A percentile compares a stretch with the other conserved stretches of the same genome.
Evolutionary conservation across 2,888 invertebrate species (phyloP).

Genomic region (Nephrotoma guestfalica): DNA sequence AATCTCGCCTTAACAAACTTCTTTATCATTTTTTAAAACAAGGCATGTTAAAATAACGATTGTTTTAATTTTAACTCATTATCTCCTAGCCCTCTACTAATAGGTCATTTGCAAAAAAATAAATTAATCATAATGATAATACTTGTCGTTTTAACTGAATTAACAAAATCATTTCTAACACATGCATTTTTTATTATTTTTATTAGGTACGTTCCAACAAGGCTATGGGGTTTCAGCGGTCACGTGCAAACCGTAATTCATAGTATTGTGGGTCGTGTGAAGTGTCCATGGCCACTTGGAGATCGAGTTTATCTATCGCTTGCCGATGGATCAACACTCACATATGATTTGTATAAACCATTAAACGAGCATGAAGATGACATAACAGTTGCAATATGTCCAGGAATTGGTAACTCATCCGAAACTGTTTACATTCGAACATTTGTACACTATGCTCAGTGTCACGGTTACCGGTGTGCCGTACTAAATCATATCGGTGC

Average conservation of each 20-base stretch:
- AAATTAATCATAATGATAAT: background rate
- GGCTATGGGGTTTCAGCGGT: constrained; percentile 90
- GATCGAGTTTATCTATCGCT: constrained; percentile 62
- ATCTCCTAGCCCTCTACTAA: background rate
- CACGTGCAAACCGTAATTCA: constrained; percentile 89
- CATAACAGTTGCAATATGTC: constrained; percentile 74
- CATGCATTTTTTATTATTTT: background rate
- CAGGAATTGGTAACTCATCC: constrained; percentile 88
- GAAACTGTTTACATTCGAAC: constrained; percentile 90
- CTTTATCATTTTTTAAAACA: too few relatives aligned
- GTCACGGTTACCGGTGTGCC: constrained; percentile 80
- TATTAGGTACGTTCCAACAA: constrained; percentile 69
- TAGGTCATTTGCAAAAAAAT: background rate
- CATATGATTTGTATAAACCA: constrained; percentile 85
- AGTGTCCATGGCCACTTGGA: constrained; percentile 79
- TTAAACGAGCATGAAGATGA: constrained; percentile 63
- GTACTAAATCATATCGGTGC: constrained; percentile 92
- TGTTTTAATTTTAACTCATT: background rate
- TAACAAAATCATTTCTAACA: background rate
- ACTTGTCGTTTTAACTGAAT: background rate
- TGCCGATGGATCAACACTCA: constrained; percentile 75
- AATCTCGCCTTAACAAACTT: too few relatives aligned
- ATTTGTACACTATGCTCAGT: constrained; percentile 83
- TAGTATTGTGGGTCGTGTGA: constrained; percentile 72
- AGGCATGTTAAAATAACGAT: background rate